phyloP scores from a whole-genome alignment of 2,888 invertebrate species.

The Meloe dianella region DNA sequence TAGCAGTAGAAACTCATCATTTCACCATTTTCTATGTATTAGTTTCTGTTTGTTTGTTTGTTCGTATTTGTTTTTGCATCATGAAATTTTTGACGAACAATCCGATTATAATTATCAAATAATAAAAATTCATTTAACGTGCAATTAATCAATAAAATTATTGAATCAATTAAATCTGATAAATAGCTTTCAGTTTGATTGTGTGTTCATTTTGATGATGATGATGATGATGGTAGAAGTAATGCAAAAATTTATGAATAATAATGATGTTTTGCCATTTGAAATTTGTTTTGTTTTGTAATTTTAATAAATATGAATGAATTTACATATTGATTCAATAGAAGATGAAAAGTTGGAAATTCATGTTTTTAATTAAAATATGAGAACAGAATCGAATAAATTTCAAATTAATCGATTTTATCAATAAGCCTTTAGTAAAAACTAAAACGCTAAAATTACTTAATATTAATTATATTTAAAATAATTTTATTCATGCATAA shows the following conservation, averaged over 20 bases:
- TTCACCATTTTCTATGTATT: neutral
- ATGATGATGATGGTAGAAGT: neutral
- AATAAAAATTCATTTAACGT: neutral
- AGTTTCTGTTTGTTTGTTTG: neutral
- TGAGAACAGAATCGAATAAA: neutral
- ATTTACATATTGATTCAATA: conserved; percentile 4
- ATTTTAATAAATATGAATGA: neutral
- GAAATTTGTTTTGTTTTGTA: neutral
- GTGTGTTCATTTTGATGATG: neutral
- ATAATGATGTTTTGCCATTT: neutral
- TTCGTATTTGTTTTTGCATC: neutral
- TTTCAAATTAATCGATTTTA: no score
- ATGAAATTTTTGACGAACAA: neutral
- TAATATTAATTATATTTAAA: no score
- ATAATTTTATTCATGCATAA: no score
- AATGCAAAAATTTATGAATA: neutral
- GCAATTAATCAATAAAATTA: neutral
- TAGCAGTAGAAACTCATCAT: conserved; percentile 2
- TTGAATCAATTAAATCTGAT: neutral
- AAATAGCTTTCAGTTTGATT: neutral
- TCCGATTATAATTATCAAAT: neutral
- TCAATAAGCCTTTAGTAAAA: no score
- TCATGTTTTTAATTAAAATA: neutral
- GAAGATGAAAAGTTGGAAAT: neutral
- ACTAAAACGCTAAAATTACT: no score